Conservation (phyloP, 2,888 invertebrate species). For the Rhorus exstirpatorius region DNA sequence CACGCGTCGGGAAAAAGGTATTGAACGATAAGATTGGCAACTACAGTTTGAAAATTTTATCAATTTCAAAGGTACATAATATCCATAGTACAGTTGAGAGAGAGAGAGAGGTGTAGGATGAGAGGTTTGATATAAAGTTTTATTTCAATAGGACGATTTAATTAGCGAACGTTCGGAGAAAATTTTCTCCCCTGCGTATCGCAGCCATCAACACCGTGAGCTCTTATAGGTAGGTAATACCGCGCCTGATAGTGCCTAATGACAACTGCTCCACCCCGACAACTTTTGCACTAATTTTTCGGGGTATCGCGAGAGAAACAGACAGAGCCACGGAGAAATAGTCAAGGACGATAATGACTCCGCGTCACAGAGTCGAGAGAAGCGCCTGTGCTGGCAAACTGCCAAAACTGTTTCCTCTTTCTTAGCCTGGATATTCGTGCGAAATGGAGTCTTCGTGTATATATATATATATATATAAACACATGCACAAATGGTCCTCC, state of each 20-base stretch:
- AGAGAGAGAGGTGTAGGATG: not conserved
- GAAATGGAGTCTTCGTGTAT: slow-evolving; percentile 29
- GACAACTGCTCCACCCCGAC: slow-evolving; percentile 39
- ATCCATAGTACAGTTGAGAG: too few species aligned
- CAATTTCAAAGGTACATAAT: slow-evolving; percentile 20
- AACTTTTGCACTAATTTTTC: slow-evolving; percentile 64
- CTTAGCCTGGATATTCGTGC: slow-evolving; percentile 8
- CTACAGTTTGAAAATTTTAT: slow-evolving; percentile 12
- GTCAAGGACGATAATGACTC: slow-evolving; percentile 66
- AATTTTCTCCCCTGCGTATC: slow-evolving; percentile 15
- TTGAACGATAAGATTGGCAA: slow-evolving; percentile 2
- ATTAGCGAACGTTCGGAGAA: slow-evolving; percentile 51
- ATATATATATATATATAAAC: slow-evolving; percentile 32
- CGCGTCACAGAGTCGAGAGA: slow-evolving; percentile 49
- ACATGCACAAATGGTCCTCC: slow-evolving; percentile 9
- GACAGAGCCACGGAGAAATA: slow-evolving; percentile 34
- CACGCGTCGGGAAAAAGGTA: not conserved
- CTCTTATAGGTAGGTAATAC: slow-evolving; percentile 8
- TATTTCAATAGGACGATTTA: slow-evolving; percentile 57
- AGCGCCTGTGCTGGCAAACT: slow-evolving; percentile 55
- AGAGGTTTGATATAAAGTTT: slow-evolving; percentile 53
- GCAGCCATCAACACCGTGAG: not conserved
- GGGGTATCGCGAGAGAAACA: slow-evolving; percentile 30
- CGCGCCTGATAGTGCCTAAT: slow-evolving; percentile 59
- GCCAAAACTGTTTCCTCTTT: slow-evolving; percentile 68